phyloP scores from a whole-genome alignment of 1,140 invertebrate genomes.

The Drosophila obscura region DNA sequence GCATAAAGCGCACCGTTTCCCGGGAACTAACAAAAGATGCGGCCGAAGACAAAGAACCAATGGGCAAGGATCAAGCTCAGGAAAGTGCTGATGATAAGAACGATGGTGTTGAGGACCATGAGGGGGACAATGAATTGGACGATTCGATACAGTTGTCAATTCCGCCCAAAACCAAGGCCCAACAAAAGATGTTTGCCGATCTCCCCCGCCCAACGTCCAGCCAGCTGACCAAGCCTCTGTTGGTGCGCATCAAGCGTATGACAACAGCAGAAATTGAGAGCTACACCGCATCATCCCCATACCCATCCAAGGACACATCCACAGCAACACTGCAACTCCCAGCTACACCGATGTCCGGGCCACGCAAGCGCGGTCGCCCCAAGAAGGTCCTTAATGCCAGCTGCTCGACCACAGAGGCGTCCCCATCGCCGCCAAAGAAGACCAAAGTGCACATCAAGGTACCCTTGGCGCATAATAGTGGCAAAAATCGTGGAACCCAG shows the following conservation, averaged over 20 bases:
- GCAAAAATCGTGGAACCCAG: slow-evolving; percentile 1
- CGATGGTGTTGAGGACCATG: too few species aligned
- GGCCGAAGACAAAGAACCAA: too few species aligned
- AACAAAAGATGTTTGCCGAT: slow-evolving; percentile 69
- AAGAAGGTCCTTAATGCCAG: background rate
- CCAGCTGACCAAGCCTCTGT: background rate
- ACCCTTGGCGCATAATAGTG: slow-evolving; percentile 17
- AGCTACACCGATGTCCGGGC: background rate
- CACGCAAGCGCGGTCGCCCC: background rate
- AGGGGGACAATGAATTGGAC: background rate
- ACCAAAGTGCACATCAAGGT: slow-evolving; percentile 46
- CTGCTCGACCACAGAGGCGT: background rate
- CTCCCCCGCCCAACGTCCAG: background rate
- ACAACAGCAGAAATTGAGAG: background rate
- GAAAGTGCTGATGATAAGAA: too few species aligned
- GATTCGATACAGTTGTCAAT: background rate
- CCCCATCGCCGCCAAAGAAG: slow-evolving; percentile 18
- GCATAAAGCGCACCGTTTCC: too few species aligned
- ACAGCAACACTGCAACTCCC: too few species aligned
- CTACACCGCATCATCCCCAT: background rate
- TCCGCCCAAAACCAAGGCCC: slow-evolving; percentile 58
- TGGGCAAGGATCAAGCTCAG: too few species aligned
- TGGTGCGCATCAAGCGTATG: slow-evolving; percentile 31
- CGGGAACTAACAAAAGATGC: too few species aligned
- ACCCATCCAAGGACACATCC: background rate